Conservation (phyloP, 2,113 vertebrate species). For the Neopipo cinnamomea region DNA sequence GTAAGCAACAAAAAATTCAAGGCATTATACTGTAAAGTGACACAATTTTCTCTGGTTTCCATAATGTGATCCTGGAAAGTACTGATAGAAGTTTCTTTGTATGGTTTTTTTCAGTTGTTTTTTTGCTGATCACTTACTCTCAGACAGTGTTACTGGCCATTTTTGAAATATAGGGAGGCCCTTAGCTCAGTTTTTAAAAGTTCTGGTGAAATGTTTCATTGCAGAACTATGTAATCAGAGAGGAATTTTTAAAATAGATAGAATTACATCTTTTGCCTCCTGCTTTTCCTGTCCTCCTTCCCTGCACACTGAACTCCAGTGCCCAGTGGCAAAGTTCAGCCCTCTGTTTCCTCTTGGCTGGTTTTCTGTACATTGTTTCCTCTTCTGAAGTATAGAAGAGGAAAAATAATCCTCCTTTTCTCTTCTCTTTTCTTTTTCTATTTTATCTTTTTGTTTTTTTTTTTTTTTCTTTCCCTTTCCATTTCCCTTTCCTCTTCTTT, state of each 20-base stretch:
- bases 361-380: background rate
- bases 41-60: background rate
- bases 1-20: constrained; percentile 60
- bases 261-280: background rate
- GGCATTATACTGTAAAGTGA: background rate
- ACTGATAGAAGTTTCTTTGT: background rate
- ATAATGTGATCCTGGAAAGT: rapidly evolving
- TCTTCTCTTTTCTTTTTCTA: background rate
- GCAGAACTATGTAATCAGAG: background rate
- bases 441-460: no score
- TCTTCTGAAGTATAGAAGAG: background rate
- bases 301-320: rapidly evolving
- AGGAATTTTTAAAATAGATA: background rate
- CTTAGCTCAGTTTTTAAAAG: background rate
- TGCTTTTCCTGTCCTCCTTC: background rate
- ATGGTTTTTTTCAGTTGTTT: background rate
- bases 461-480: no score
- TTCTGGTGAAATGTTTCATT: background rate
- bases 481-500: no score
- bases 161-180: background rate
- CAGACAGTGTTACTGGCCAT: background rate
- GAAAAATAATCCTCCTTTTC: background rate
- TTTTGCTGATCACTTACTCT: background rate
- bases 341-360: background rate
- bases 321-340: background rate